phyloP scores from a whole-genome alignment of 2,888 invertebrate species.

The Serrognathus titanus region DNA sequence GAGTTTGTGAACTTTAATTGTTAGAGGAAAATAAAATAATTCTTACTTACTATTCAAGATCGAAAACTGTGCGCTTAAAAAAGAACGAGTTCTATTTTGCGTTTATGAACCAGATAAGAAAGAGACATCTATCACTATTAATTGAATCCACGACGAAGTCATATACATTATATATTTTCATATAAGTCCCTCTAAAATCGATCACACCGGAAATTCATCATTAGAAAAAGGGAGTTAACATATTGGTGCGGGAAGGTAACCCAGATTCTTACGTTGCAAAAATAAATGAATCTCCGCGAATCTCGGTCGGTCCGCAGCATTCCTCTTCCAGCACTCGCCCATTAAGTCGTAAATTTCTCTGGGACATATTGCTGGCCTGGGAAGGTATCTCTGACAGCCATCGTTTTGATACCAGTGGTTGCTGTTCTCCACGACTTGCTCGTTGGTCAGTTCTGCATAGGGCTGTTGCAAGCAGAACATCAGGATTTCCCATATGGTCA shows the following conservation, averaged over 20 bases:
- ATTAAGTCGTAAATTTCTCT: slow-evolving; percentile 87
- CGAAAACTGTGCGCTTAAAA: no score
- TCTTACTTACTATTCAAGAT: no score
- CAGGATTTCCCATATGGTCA: slow-evolving; percentile 86
- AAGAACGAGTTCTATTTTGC: neutral
- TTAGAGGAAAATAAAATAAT: no score
- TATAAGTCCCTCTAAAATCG: slow-evolving; percentile 9
- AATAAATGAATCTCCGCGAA: slow-evolving; percentile 88
- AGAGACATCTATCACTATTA: neutral
- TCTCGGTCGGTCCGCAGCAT: slow-evolving; percentile 74
- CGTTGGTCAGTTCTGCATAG: slow-evolving; percentile 76
- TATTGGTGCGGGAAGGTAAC: slow-evolving; percentile 55
- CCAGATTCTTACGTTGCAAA: slow-evolving; percentile 68
- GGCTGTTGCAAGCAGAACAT: slow-evolving; percentile 77
- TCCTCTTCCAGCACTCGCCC: slow-evolving; percentile 87
- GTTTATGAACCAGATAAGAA: neutral
- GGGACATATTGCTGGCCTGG: slow-evolving; percentile 73
- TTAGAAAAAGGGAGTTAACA: slow-evolving; percentile 12
- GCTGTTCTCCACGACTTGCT: slow-evolving; percentile 68
- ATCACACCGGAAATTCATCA: slow-evolving; percentile 1
- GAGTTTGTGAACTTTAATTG: no score
- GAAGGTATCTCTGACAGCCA: slow-evolving; percentile 54
- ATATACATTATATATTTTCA: slow-evolving; percentile 4
- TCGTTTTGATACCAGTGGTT: slow-evolving; percentile 53
- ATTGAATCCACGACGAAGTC: neutral